Evolutionary conservation across 2,113 vertebrate species (phyloP), one percentile per base, ranked within the genome.

Genomic region (Hystrix cristata): DNA sequence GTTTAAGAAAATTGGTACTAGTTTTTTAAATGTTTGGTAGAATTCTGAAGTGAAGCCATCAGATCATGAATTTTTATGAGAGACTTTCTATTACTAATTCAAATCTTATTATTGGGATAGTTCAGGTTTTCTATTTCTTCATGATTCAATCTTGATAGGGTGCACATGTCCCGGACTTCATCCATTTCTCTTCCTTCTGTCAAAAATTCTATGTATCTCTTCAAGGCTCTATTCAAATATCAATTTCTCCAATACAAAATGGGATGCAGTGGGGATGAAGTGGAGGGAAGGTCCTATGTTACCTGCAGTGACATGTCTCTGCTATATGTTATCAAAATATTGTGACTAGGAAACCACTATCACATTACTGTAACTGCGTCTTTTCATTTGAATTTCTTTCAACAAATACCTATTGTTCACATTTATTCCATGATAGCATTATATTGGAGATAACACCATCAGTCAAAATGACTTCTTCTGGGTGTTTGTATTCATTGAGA

Each of bases 181-280:
- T 6, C 34, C 51, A 57, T 87, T 72, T 57, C 51, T 71, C 43
- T 51, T 71, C 59, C 67, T 78, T 46, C 69, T 62, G 29, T 55
- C 67, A 83, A 91, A 96, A 92, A 79, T 64, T 92, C 84, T 64
- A 84, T 12, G n/a, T n/a, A 65, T 71, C n/a, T 80, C 46, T 88
- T 88, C n/a, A n/a, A 69, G 25, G 27, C 34, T 67, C 48, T 91
- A 59, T 31, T 87, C 76, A 72, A 86, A 23, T 16, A 31, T 18
- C 16, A 79, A n/a, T 72, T 85, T 85, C 69, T 89, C 79, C 57
- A 81, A 48, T 15, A 72, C 13, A 80, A 85, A 46, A 62, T 57
- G n/a, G 46, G 29, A 38, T 48, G 34, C 55, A 71, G 31, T 16
- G 27, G 71, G 51, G 21, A 8, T 62, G 11, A 34, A 81, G 46